A percentile compares a stretch with the other conserved stretches of the same genome.
phyloP scores from a whole-genome alignment of 1,140 invertebrate genomes.

The Rhopalosiphum padi region DNA sequence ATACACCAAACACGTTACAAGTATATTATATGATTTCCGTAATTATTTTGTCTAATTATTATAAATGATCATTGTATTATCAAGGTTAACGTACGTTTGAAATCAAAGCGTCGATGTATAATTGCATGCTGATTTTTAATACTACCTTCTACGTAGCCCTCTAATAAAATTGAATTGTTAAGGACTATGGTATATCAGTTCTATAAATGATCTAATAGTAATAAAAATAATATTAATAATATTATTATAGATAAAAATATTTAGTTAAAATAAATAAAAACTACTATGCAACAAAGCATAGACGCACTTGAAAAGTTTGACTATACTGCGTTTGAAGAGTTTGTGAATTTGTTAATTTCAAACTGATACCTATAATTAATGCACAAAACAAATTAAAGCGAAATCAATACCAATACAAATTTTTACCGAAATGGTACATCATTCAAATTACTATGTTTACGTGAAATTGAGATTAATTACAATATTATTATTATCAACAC shows the following conservation, averaged over 20 bases:
- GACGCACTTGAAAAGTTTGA: background rate
- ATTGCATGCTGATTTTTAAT: background rate
- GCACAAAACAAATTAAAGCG: rapidly evolving
- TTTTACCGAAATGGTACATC: background rate
- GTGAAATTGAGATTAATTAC: background rate
- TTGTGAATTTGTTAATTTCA: background rate
- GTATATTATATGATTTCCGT: background rate
- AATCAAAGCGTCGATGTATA: background rate
- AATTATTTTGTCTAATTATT: background rate
- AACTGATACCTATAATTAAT: background rate
- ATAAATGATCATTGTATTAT: background rate
- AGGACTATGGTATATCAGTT: too few species aligned
- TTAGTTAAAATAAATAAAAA: background rate
- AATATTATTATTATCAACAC: background rate
- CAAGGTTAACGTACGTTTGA: background rate
- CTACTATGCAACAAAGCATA: background rate
- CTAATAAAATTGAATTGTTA: too few species aligned
- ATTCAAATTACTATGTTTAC: background rate
- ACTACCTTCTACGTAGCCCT: too few species aligned
- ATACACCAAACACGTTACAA: background rate
- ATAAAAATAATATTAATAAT: background rate
- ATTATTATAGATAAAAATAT: background rate
- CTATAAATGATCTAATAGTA: background rate
- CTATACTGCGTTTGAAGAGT: background rate
- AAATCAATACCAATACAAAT: background rate